These are phyloP conservation scores for Trochalopteron elliotii DNA, from an alignment of 2,113 vertebrate genomes.

Conservation along the genomic window DNA sequence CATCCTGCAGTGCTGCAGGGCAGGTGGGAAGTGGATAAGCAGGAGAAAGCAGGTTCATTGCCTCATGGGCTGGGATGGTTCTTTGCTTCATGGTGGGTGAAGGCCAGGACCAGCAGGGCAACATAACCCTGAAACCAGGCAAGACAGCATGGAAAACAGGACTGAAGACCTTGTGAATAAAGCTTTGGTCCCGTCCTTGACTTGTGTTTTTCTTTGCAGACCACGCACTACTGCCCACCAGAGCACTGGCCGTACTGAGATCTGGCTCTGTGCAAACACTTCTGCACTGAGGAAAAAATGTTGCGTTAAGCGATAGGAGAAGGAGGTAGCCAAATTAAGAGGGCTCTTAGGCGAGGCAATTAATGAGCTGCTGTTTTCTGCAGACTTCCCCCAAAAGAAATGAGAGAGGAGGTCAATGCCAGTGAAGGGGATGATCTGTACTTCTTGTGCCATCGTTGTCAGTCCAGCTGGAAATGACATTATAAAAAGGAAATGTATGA, in stretches of 20 bases:
- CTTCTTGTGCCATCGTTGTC: not conserved
- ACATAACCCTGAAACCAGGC: not conserved
- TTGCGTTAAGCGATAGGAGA: not conserved
- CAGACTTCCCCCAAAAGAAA: not conserved
- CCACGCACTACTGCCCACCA: rapidly evolving
- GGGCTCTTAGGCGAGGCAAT: not conserved
- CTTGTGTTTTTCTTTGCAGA: not conserved
- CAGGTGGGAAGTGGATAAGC: not conserved
- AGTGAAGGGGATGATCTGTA: not conserved
- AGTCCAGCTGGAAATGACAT: not conserved
- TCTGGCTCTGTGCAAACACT: not conserved
- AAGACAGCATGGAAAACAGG: not conserved
- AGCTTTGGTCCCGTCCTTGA: not conserved
- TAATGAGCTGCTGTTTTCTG: not conserved
- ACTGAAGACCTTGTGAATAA: not conserved
- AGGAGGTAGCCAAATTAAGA: not conserved
- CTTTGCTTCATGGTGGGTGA: not conserved
- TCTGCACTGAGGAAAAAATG: rapidly evolving
- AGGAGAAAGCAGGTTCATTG: not conserved
- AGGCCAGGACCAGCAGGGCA: not conserved
- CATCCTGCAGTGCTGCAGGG: not conserved
- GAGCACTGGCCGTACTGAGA: not conserved
- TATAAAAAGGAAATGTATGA: not conserved
- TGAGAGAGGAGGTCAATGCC: not conserved
- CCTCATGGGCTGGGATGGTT: not conserved